Evolutionary conservation across 2,113 vertebrate species (phyloP), one percentile per base, ranked within the genome.

Genomic region (Salvelinus alpinus): DNA sequence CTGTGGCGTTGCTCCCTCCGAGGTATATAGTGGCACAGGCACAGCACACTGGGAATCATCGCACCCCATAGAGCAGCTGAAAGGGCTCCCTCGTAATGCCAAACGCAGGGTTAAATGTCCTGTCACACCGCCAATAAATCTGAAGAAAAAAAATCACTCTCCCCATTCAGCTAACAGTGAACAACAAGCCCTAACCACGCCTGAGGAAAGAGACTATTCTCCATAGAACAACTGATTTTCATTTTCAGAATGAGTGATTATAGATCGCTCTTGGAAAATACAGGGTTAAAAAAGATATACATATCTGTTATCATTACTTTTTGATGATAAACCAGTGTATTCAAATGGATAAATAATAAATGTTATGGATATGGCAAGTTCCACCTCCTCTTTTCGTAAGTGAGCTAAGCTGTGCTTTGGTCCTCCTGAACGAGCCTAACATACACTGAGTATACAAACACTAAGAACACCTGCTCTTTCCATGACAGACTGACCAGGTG

Each of bases 321-420:
- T 54, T 18, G 51, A 54, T 54, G 51, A 54, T 18, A 54, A 54
- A 54, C 51, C 51, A 54, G 16, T 54, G 51, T 54, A 54, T 54
- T 78, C 64, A 71, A 76, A 51, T 38, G 59, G 69, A 54, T 75
- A 22, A 71, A 81, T 79, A 80, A 85, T 64, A 80, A 77, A 51
- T 64, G 72, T 75, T 81, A 34, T n/a, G 18, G 22, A 25, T 59
- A 27, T 72, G 70, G 75, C 64, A 62, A 34, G 67, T 62, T 81
- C 80, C 59, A 68, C 74, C 77, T 81, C 9, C 18, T 78, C 73
- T 80, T 81, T 71, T 84, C 75, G 72, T 64, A 62, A 66, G 51
- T 70, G 65, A 64, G 48, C 34, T 18, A 51, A 70, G 59, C 64
- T 5, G 76, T 64, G 74, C 16, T 62, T 62, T n/a, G 59, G 18